Evolutionary conservation across 2,888 invertebrate genomes (phyloP), one percentile per base, ranked within the genome.

Genomic region (Melieria crassipennis): DNA sequence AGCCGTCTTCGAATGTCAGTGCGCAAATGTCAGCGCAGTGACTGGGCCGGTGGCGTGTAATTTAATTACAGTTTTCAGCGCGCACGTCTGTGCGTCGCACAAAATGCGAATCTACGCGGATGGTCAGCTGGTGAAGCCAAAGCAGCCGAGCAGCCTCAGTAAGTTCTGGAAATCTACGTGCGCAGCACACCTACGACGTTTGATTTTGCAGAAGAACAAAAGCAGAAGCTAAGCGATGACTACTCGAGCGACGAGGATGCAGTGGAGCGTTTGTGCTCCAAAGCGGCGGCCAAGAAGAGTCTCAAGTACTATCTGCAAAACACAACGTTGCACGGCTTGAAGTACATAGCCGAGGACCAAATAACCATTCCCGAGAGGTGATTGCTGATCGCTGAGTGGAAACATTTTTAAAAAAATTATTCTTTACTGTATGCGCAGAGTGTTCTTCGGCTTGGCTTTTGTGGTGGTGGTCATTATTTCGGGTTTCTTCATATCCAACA

Each of bases 361-460:
- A 82, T 86, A 4, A 82, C 85, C 0, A 78, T 83, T 58, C 78
- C 83, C 1, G 86, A 86, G 72, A 81, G 86, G 85, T 84, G 5
- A 55, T 30, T 56, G 11, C 11, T 10, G n/a, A 46, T 55, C 10
- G n/a, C 10, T 30, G 10, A 57, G 7, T 48, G 42, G 45, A 7
- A 5, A 9, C 7, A 6, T 30, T 30, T 55, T 4, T 4, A 47
- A 16, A 10, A 11, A 16, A 52, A 5, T 43, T 48, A 4, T 30
- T 50, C 16, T 58, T 43, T 55, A 13, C 9, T 57, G 61, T 30
- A 7, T 65, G 75, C 80, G 0, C 75, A 92, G 94, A 80, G 86
- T 91, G 65, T 94, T 94, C 86, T 94, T 94, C 92, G 87, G 92
- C 55, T 80, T 91, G 1, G 89, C 94, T 0, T 94, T 94, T 79